Conservation (phyloP, 2,113 vertebrate genomes). For the Pangasianodon hypophthalmus region DNA sequence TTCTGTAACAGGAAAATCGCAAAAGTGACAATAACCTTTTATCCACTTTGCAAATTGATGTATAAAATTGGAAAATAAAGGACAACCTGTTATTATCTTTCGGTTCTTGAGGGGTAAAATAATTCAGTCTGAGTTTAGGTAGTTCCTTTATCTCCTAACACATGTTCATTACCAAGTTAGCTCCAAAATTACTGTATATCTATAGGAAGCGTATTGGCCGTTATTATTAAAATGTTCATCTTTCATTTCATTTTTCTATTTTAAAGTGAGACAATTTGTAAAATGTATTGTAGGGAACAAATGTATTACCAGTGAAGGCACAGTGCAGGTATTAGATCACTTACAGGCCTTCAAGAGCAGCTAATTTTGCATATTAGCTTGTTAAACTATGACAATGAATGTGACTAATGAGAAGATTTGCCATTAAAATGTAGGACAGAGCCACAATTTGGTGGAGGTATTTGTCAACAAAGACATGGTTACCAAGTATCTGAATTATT, state of each 20-base stretch:
- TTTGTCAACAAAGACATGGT: neutral
- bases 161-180: neutral
- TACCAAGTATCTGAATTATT: slow-evolving; percentile 9
- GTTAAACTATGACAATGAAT: neutral
- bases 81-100: neutral
- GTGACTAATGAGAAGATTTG: neutral
- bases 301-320: neutral
- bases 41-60: neutral
- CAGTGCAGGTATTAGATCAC: slow-evolving; percentile 13
- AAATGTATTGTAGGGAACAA: neutral
- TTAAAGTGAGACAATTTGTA: neutral
- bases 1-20: neutral
- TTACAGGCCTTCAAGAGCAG: slow-evolving; percentile 14
- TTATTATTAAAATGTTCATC: neutral
- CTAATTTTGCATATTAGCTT: neutral
- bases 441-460: neutral
- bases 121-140: neutral
- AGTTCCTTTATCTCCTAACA: neutral
- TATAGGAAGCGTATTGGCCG: neutral
- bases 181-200: neutral
- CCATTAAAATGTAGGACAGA: neutral
- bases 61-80: neutral
- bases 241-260: neutral
- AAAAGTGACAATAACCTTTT: neutral
- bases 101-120: neutral